Evolutionary conservation across 2,797 vertebrate species (phyloP).

Genomic region (Poeciliopsis presidionis): DNA sequence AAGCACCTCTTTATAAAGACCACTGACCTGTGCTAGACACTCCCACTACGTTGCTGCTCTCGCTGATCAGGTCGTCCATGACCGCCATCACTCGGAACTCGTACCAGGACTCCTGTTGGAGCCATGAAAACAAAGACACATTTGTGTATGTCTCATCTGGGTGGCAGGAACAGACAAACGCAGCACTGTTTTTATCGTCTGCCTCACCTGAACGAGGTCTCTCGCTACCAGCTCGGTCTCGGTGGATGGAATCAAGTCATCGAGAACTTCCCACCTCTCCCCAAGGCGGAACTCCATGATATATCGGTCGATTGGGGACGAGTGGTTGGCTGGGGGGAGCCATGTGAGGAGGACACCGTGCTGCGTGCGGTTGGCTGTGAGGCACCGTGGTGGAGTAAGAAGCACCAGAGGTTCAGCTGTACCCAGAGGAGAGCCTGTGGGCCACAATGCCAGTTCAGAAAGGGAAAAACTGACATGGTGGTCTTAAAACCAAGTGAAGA

Average conservation of each 20-base stretch:
- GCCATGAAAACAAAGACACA: constrained; percentile 26
- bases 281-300: constrained; percentile 97
- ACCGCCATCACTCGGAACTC: constrained; percentile 98
- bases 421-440: constrained; percentile 93
- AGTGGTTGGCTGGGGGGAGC: constrained; percentile 98
- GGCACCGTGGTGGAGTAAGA: constrained; percentile 99
- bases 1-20: background rate
- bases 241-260: constrained; percentile 89
- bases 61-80: constrained; percentile 99
- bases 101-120: constrained; percentile 94
- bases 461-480: background rate
- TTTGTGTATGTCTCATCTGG: background rate
- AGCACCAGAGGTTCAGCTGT: constrained; percentile 99
- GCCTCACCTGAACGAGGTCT: constrained; percentile 93
- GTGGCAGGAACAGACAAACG: background rate
- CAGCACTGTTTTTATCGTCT: background rate
- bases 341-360: constrained; percentile 98
- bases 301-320: constrained; percentile 93
- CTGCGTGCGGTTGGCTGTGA: constrained; percentile 99
- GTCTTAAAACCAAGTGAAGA: background rate
- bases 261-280: constrained; percentile 95
- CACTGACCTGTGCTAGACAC: constrained; percentile 96
- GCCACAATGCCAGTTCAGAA: constrained; percentile 9
- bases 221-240: constrained; percentile 95
- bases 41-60: constrained; percentile 98